Base-by-base conservation (phyloP, 1,140 invertebrate species). In the Neomicropteryx cornuta region DNA sequence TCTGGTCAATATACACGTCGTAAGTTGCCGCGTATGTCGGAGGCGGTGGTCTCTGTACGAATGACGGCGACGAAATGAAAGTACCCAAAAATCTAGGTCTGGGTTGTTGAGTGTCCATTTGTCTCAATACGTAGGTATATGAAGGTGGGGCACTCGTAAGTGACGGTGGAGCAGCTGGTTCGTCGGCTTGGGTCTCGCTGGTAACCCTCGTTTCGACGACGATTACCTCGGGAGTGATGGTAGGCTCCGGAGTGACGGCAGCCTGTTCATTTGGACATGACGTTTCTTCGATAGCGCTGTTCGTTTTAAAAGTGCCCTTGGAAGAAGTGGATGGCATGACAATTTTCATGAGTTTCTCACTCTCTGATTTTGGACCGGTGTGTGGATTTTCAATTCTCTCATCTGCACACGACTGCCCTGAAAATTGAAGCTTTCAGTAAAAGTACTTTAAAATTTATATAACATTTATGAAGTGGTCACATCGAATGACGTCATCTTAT, bases 41-140 rank as follows among this genome's bases (percentile, higher is more conserved):
- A 0, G 62, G 62, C 23, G 62, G 62, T 18, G 56, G 55, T 18
- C 61, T 55, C 30, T 51, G 51, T 18, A 63, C 49, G 32, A 61
- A 65, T 5, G 62, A 63, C 6, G 60, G 55, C 0, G 62, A 65
- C 6, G 60, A 58, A 29, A 61, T 56, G 42, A 65, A 65, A 0
- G 62, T 62, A 24, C 60, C 60, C 53, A 62, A 52, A 8, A 62
- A 43, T 21, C 62, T 52, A 1, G 60, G 59, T 41, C 62, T 50
- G n/a, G n/a, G n/a, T 39, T 52, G 45, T 31, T 53, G 40, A 11
- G 48, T 43, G 5, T 55, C 50, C 43, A 59, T 60, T 52, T 65
- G 62, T 14, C 60, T 43, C 33, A 62, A 49, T 4, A 65, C 62
- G 38, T 58, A 65, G 2, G 62, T 60, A 51, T 65, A 65, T 0